A percentile compares a stretch with the other conserved stretches of the same genome.
Evolutionary conservation across 1,140 invertebrate genomes (phyloP).

Genomic region (Bombus difficillimus): DNA sequence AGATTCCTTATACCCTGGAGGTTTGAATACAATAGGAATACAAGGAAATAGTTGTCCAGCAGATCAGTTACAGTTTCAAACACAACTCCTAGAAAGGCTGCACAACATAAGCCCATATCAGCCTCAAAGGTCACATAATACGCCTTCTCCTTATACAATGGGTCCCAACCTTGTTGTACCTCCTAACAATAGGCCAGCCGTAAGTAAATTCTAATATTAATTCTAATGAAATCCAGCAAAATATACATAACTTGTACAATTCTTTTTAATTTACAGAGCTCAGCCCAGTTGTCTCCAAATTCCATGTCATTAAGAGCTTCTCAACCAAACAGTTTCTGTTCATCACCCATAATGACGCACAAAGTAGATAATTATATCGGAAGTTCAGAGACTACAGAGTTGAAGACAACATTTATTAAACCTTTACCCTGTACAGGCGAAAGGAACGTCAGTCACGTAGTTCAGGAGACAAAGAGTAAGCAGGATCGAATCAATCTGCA

Average conservation of each 20-base stretch:
- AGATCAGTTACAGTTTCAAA: constrained; percentile 82
- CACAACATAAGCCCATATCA: constrained; percentile 82
- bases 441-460: constrained; percentile 18
- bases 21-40: constrained; percentile 65
- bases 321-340: constrained; percentile 78
- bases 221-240: neutral
- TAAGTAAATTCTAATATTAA: constrained; percentile 58
- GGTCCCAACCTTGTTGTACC: constrained; percentile 71
- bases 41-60: constrained; percentile 65
- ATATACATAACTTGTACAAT: neutral
- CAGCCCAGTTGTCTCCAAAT: constrained; percentile 71
- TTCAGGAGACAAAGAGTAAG: constrained; percentile 43
- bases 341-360: constrained; percentile 79
- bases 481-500: constrained; percentile 57
- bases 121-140: constrained; percentile 75
- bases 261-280: constrained; percentile 68
- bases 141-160: constrained; percentile 75
- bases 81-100: constrained; percentile 84
- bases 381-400: constrained; percentile 72
- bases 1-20: constrained; percentile 72
- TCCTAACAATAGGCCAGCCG: constrained; percentile 71
- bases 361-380: constrained; percentile 67
- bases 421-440: constrained; percentile 83
- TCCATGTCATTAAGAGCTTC: constrained; percentile 76
- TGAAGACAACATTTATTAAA: constrained; percentile 84